Conservation (phyloP, 2,113 vertebrate species). For the Xenotilapia caudafasciata region DNA sequence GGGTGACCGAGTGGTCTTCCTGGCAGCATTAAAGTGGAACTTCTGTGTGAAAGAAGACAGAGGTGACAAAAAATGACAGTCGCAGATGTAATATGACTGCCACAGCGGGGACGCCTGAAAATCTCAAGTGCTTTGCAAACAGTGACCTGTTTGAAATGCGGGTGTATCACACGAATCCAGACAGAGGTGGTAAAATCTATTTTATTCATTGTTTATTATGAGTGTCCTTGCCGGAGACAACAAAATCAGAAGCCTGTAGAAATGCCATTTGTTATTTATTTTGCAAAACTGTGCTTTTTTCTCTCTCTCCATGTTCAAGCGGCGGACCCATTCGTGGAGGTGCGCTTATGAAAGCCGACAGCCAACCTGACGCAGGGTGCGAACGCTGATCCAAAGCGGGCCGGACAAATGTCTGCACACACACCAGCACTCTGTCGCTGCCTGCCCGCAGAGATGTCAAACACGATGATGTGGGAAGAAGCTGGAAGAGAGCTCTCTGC, state of each 20-base stretch:
- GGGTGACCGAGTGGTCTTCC: neutral
- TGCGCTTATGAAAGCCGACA: constrained; percentile 54
- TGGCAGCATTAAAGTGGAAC: neutral
- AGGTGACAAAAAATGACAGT: constrained; percentile 12
- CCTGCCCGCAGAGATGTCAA: constrained; percentile 57
- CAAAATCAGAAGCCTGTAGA: neutral
- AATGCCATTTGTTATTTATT: constrained; percentile 26
- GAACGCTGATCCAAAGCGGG: constrained; percentile 54
- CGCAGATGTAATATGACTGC: neutral
- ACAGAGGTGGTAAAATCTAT: constrained; percentile 12
- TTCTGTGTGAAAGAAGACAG: neutral
- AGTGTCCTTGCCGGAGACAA: constrained; percentile 18
- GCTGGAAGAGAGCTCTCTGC: constrained; percentile 25
- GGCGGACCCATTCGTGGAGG: neutral
- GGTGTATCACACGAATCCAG: neutral
- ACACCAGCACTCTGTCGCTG: constrained; percentile 43
- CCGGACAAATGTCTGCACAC: constrained; percentile 57
- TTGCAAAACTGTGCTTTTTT: constrained; percentile 1
- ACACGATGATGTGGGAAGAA: constrained; percentile 57
- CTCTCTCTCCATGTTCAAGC: neutral
- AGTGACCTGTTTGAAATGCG: neutral
- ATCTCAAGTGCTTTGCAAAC: neutral
- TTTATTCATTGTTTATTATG: constrained; percentile 9
- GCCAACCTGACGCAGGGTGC: constrained; percentile 27
- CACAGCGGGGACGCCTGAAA: neutral